Evolutionary conservation across 92 coral and sea anemone species (phyloP), one percentile per base, ranked within the genome.

Genomic region (Virgularia gustaviana): DNA sequence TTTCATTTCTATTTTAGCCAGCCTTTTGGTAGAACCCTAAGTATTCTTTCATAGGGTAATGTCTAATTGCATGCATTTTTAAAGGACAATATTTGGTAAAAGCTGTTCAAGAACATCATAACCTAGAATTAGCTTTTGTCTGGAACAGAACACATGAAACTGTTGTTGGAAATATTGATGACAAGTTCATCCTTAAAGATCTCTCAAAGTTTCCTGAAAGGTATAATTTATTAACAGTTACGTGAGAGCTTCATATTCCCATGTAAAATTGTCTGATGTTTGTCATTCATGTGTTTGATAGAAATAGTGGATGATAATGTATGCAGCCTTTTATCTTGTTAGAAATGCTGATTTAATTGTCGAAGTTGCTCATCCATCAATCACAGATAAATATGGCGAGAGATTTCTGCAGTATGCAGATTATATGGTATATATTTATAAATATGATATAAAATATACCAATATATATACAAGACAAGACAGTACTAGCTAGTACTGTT

Each of bases 361-460:
- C 33, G 96, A 88, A 59, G 96, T 88, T 63, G 90, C 96, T 9
- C 96, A 88, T 68, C 96, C 96, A 49, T 83, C 81, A 20, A 83
- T 88, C n/a, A 79, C 87, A 10, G 77, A 41, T 24, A 34, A 76
- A n/a, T 83, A 57, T 80, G 96, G 90, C 12, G 81, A 72, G 36
- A 64, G 16, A 3, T 88, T 88, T 52, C 86, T 88, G 36, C 80
- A 81, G 6, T 76, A 76, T 31, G 96, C 96, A 51, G 96, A 88
- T 74, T 85, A 86, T 23, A 86, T 88, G 96, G 96, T 88, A 83
- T 36, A 9, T 20, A 9, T 0, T 20, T 7, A 16, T 4, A 51
- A 23, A 55, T 24, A 27, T 55, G 4, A 22, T 55, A 27, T 19
- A 2, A 55, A 55, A 6, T 10, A 8, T 41, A 8, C 16, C n/a